Evolutionary conservation across 2,888 invertebrate genomes (phyloP).

Genomic region (Blomia tropicalis): DNA sequence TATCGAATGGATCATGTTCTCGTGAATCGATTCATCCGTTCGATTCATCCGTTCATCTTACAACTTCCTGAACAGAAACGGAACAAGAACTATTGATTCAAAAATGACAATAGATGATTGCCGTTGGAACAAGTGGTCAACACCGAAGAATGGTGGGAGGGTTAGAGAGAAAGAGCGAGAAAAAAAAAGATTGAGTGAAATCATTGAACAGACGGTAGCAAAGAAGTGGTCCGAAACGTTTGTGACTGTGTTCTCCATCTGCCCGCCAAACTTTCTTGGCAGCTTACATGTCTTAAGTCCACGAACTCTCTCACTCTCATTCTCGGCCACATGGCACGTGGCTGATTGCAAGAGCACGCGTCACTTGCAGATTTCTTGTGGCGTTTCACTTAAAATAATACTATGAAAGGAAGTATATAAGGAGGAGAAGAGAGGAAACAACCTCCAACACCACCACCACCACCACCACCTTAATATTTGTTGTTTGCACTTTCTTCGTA

Average conservation of each 20-base stretch:
- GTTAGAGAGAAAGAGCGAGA: neutral
- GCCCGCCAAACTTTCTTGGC: constrained; percentile 12
- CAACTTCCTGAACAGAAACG: too few relatives aligned
- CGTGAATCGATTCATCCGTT: too few relatives aligned
- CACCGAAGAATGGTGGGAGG: neutral
- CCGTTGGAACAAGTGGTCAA: neutral
- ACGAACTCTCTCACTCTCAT: too few relatives aligned
- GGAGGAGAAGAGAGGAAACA: too few relatives aligned
- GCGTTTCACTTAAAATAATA: too few relatives aligned
- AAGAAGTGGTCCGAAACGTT: neutral
- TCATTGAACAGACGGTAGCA: neutral
- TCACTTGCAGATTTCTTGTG: constrained; percentile 9
- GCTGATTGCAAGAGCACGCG: constrained; percentile 10
- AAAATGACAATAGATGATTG: too few relatives aligned
- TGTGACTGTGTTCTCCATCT: constrained; percentile 8
- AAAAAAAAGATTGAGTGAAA: neutral
- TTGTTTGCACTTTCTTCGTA: constrained; percentile 13
- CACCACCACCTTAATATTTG: constrained; percentile 8
- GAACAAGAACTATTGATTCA: too few relatives aligned
- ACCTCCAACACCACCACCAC: too few relatives aligned
- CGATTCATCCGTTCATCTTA: too few relatives aligned
- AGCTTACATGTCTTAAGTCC: neutral
- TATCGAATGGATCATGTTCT: too few relatives aligned
- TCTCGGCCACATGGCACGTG: constrained; percentile 14
- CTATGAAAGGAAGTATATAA: too few relatives aligned